Base-by-base conservation (phyloP, 1,140 invertebrate species). In the Drusus annulatus region DNA sequence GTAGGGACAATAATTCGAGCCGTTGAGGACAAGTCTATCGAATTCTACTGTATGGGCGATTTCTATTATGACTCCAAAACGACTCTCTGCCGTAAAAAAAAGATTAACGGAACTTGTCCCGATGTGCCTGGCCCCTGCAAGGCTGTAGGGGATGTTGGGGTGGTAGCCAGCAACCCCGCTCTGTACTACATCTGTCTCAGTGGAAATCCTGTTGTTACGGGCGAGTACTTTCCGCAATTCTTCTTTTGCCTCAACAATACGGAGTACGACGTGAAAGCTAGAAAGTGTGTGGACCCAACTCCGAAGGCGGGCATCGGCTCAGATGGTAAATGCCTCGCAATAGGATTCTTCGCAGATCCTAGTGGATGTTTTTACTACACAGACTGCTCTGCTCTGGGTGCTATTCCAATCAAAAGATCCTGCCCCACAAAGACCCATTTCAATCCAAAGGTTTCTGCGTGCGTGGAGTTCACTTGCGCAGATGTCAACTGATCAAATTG, bases 141-240 rank as follows among this genome's bases (percentile, higher is more conserved):
- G 0, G 28, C 8, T n/a, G 15, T 17, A 13, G 74, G 65, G 28
- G 15, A 65, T 51, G 7, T 1, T 0, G 75, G 75, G 7, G 50
- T 15, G 0, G 21, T 83, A 10, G 5, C n/a, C 0, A 58, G 50
- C 10, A 80, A 80, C 36, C 78, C 81, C 7, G 21, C 17, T 4
- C 6, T 80, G 6, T 83, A 83, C 58, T 80, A 78, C 58, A 25
- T 80, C 15, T 83, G 81, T 54, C n/a, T 83, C 2, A 56, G 7
- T 51, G 31, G 7, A 23, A 8, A 17, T 13, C 4, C 15, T 5
- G 19, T 1, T 3, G 36, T 45, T 45, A 0, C 0, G 0, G 54
- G 54, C 2, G 54, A 17, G n/a, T 0, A 17, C n/a, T 56, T 56
- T 56, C 54, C 54, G 2, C 54, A 56, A 1, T 17, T 56, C 19